phyloP scores from a whole-genome alignment of 1,140 invertebrate species.

The Dysdera silvatica region DNA sequence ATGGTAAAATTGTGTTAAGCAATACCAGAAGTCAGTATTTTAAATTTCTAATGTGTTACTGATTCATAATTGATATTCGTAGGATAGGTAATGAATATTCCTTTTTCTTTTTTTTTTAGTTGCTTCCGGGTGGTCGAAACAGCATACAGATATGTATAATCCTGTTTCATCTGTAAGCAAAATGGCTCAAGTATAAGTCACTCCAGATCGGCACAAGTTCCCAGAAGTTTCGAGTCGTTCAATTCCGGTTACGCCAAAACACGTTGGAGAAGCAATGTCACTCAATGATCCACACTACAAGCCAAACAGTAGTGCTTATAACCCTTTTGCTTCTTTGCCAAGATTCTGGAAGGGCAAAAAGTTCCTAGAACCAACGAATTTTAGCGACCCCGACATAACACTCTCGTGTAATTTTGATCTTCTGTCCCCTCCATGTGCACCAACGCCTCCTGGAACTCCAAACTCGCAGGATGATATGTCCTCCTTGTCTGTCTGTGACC shows the following conservation, averaged over 20 bases:
- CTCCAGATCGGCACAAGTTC: no score
- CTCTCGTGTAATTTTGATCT: constrained; percentile 64
- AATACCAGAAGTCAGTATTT: no score
- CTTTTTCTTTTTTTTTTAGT: constrained; percentile 4
- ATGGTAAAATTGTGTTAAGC: no score
- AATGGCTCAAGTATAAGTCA: no score
- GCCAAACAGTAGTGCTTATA: constrained; percentile 45
- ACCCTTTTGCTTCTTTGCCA: constrained; percentile 61
- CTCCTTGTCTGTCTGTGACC: background rate
- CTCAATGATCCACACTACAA: constrained; percentile 66
- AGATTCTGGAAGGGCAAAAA: constrained; percentile 46
- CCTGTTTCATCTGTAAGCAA: no score
- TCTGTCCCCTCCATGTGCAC: constrained; percentile 49
- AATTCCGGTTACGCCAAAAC: constrained; percentile 46
- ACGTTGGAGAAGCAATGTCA: constrained; percentile 67
- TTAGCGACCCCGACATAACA: constrained; percentile 47
- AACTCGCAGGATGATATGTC: background rate
- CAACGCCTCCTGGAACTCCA: background rate
- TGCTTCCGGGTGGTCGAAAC: constrained; percentile 12
- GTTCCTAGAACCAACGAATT: constrained; percentile 37
- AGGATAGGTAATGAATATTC: background rate
- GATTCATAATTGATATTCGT: background rate
- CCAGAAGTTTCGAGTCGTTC: no score
- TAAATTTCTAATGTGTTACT: no score
- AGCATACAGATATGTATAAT: no score